These are phyloP conservation scores for Elachura formosa DNA, from an alignment of 2,113 vertebrate species.

Conservation along the genomic window DNA sequence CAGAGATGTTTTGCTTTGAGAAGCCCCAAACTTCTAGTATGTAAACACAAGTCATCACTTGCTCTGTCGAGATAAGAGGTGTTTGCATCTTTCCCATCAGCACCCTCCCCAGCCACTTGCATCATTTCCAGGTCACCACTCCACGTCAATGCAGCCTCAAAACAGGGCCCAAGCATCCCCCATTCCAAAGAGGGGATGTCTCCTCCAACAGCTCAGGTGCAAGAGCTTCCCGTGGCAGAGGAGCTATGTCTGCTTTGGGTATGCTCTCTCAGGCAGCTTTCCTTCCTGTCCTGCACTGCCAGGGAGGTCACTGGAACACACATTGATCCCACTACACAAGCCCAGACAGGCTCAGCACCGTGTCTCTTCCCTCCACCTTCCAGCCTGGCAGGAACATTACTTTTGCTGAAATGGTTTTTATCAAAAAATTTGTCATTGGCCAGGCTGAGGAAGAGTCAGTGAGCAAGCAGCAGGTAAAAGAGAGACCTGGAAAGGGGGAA, in stretches of 20 bases:
- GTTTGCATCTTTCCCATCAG: neutral
- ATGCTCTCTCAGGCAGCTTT: neutral
- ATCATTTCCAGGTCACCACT: neutral
- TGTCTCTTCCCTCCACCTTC: neutral
- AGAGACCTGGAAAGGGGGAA: neutral
- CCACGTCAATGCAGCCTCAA: accelerated
- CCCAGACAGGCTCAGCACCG: neutral
- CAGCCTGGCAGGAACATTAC: neutral
- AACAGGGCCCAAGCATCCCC: neutral
- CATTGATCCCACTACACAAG: neutral
- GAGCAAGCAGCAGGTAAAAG: neutral
- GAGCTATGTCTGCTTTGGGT: neutral
- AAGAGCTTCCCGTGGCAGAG: accelerated
- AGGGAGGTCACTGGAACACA: neutral
- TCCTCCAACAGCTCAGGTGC: neutral
- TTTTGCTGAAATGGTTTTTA: neutral
- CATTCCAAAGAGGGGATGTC: neutral
- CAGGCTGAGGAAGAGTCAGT: neutral
- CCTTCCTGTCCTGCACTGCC: accelerated
- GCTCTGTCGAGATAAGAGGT: neutral
- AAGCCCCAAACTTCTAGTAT: neutral
- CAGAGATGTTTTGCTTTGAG: neutral
- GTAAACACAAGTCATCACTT: neutral
- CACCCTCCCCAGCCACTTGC: neutral
- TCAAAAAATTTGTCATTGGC: neutral